Evolutionary conservation across 2,113 vertebrate genomes (phyloP), one percentile per base, ranked within the genome.

Genomic region (Hydrochoerus hydrochaeris): DNA sequence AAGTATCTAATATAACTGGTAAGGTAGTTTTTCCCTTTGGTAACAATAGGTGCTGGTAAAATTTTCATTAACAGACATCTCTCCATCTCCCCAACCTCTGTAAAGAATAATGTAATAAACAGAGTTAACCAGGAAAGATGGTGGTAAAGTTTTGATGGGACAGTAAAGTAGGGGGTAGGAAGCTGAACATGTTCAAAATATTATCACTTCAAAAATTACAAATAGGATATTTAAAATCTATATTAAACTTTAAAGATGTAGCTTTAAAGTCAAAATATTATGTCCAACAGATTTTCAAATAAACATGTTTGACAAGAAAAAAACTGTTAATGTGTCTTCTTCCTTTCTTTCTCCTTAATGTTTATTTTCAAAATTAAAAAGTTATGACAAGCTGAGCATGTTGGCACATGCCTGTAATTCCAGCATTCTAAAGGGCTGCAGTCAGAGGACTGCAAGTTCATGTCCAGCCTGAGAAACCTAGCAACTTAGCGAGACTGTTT

Each of bases 361-460:
- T 26, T 85, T 41, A 26, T 96, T 86, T 82, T 75, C 62, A 90
- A 87, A 93, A 67, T 67, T 63, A 81, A 73, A 22, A 71, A 46
- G 52, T 88, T 85, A 80, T 4, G 80, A n/a, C 30, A 41, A 73
- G 22, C n/a, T 41, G 20, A 24, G 69, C 8, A 41, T 41, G 10
- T 26, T 73, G 69, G 69, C 38, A 73, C 38, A 24, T 12, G 38
- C 38, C 69, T 24, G 38, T 41, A 73, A 73, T 73, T 10, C 69
- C 69, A 41, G 69, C 20, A 73, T 73, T 73, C 20, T 73, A 24
- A 10, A 17, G 9, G 20, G 22, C 38, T 73, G 69, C 22, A 12
- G 38, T 73, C 4, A 38, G n/a, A 24, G 69, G 1, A 73, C 41
- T 38, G 4, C 7, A 9, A 73, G 20, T 73, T 73, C 8, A 41